Conservation (phyloP, 2,888 invertebrate genomes). For the Arctia plantaginis region DNA sequence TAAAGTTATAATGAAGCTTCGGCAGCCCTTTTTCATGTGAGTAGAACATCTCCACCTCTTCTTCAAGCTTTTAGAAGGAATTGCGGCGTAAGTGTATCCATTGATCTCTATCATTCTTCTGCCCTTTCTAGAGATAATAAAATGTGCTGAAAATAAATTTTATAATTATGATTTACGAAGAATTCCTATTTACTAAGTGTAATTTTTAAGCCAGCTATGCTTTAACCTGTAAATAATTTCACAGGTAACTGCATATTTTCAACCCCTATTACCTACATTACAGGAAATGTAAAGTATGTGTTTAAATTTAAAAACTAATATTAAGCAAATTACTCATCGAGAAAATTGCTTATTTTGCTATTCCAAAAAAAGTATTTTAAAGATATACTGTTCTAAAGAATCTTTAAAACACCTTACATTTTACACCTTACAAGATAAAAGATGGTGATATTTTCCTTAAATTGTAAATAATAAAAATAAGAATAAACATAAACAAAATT, state of each 20-base stretch:
- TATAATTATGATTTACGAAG: not conserved
- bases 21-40: conserved; percentile 54
- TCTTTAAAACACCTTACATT: no score
- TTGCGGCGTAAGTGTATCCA: conserved; percentile 55
- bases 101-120: conserved; percentile 53
- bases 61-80: conserved; percentile 25
- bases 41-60: conserved; percentile 61
- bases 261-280: not conserved
- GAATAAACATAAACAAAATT: no score
- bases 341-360: not conserved
- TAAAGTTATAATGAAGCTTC: conserved; percentile 53
- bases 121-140: conserved; percentile 29
- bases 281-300: not conserved
- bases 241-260: not conserved
- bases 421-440: no score
- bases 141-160: conserved; percentile 49
- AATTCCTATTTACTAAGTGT: not conserved
- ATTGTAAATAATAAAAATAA: no score
- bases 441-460: no score
- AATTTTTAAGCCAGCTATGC: not conserved
- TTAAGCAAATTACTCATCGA: not conserved
- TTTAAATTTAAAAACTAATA: not conserved
- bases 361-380: not conserved
- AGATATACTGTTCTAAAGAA: no score
- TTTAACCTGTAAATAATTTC: not conserved